Conservation (phyloP, 2,888 invertebrate species). For the Drosophila testacea region DNA sequence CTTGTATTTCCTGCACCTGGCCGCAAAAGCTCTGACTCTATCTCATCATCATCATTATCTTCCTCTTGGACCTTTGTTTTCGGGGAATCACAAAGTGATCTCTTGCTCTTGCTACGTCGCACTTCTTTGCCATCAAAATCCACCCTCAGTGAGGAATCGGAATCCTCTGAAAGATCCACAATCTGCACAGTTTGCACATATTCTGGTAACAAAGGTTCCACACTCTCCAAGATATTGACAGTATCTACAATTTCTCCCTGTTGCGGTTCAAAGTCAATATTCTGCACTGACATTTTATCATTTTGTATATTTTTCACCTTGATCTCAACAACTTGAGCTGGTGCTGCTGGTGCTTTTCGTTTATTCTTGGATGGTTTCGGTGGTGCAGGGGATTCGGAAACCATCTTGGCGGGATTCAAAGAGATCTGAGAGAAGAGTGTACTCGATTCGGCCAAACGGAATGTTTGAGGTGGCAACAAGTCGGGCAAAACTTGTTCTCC, state of each 20-base stretch:
- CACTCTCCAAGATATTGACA: constrained; percentile 86
- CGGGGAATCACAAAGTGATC: constrained; percentile 71
- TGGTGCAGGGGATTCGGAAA: constrained; percentile 13
- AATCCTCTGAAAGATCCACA: constrained; percentile 86
- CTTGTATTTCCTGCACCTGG: constrained; percentile 72
- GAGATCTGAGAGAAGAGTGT: constrained; percentile 90
- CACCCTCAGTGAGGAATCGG: constrained; percentile 84
- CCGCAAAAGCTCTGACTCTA: constrained; percentile 66
- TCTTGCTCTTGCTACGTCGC: constrained; percentile 72
- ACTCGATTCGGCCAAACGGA: constrained; percentile 89
- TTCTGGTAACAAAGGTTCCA: constrained; percentile 86
- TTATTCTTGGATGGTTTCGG: constrained; percentile 73
- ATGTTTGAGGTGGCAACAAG: constrained; percentile 87
- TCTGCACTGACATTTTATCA: constrained; percentile 86
- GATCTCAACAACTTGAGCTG: constrained; percentile 88
- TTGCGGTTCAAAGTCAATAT: constrained; percentile 80
- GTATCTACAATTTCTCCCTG: constrained; percentile 86
- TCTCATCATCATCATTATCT: constrained; percentile 52
- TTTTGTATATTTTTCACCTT: constrained; percentile 89
- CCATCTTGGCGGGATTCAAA: constrained; percentile 82
- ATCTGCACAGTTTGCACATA: constrained; percentile 87
- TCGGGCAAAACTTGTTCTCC: constrained; percentile 84
- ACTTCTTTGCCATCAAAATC: constrained; percentile 72
- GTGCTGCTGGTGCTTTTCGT: constrained; percentile 73
- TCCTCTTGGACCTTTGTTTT: constrained; percentile 39